Evolutionary conservation across 2,888 invertebrate genomes (phyloP), one percentile per base, ranked within the genome.

Genomic region (Tipula unca): DNA sequence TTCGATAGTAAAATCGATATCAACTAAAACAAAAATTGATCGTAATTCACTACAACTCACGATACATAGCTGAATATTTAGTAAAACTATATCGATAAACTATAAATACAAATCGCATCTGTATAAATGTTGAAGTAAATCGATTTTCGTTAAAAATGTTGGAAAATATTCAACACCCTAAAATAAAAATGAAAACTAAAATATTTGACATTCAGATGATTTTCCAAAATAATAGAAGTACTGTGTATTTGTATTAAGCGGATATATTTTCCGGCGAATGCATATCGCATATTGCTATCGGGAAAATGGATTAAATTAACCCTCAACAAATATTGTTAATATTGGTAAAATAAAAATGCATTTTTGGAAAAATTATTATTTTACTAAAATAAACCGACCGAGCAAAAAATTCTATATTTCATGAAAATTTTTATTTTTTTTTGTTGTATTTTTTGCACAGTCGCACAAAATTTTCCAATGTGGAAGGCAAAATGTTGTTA

Each of bases 401-500:
- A 54, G 48, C n/a, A 54, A 17, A 54, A 54, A 54, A 54, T 17
- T 54, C 39, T 39, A 39, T n/a, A n/a, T 39, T 39, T 39, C 0
- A 39, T 39, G 39, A 13, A 39, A 39, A 48, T n/a, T n/a, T 14
- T 48, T 48, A n/a, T 48, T 48, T 48, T 48, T 17, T 25, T 69
- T 25, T 69, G 25, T 69, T 69, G 69, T 25, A 69, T 69, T 25
- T 69, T 69, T 69, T 69, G 69, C 69, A 69, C 69, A 69, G 69
- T 69, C 69, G 69, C 69, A 69, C 69, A 69, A 69, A 69, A 69
- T 69, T 69, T 69, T 69, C 69, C 69, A 69, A 69, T 69, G 69
- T 69, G 69, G 69, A 69, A 25, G 69, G 25, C 25, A 69, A 69
- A 69, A 69, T 69, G 25, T 69, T 69, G 69, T 69, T 69, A 69